These are phyloP conservation scores for Pogonophryne albipinna DNA, from an alignment of 2,797 vertebrate species.

Conservation along the genomic window DNA sequence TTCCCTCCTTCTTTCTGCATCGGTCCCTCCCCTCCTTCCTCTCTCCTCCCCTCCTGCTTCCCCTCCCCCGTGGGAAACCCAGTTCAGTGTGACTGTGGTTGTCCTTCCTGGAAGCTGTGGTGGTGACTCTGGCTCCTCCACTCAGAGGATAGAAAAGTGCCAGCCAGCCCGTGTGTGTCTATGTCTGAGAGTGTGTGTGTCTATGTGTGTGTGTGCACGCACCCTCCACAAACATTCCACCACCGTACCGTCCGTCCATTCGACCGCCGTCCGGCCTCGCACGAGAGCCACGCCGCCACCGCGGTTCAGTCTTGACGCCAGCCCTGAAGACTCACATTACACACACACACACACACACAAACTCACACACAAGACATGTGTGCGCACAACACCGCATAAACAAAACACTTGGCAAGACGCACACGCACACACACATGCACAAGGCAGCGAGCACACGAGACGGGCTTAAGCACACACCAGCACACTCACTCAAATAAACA, in stretches of 20 bases:
- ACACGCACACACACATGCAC: slow-evolving; percentile 46
- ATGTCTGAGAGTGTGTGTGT: slow-evolving; percentile 34
- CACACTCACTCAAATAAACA: slow-evolving; percentile 78
- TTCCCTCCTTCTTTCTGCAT: slow-evolving; percentile 45
- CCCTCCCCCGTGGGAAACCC: slow-evolving; percentile 86
- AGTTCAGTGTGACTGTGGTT: slow-evolving; percentile 84
- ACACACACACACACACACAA: slow-evolving; percentile 64
- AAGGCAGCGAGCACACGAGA: slow-evolving; percentile 55
- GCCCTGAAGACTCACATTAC: slow-evolving; percentile 75
- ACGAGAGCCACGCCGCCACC: slow-evolving; percentile 80
- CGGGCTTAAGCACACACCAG: slow-evolving; percentile 64
- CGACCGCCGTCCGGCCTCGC: slow-evolving; percentile 78
- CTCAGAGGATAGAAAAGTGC: slow-evolving; percentile 77
- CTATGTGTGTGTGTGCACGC: slow-evolving; percentile 52
- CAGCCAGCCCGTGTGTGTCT: slow-evolving; percentile 63
- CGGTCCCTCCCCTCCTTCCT: slow-evolving; percentile 55
- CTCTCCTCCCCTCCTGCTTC: slow-evolving; percentile 30
- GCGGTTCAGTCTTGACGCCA: slow-evolving; percentile 80
- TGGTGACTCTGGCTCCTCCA: slow-evolving; percentile 78
- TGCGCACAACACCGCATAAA: slow-evolving; percentile 65
- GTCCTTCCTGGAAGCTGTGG: slow-evolving; percentile 87
- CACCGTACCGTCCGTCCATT: slow-evolving; percentile 71
- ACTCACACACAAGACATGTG: slow-evolving; percentile 43
- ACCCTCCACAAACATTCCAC: slow-evolving; percentile 81
- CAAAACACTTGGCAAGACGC: slow-evolving; percentile 63